These are phyloP conservation scores for Drosophila punjabiensis DNA, from an alignment of 1,140 invertebrate species.

Conservation along the genomic window DNA sequence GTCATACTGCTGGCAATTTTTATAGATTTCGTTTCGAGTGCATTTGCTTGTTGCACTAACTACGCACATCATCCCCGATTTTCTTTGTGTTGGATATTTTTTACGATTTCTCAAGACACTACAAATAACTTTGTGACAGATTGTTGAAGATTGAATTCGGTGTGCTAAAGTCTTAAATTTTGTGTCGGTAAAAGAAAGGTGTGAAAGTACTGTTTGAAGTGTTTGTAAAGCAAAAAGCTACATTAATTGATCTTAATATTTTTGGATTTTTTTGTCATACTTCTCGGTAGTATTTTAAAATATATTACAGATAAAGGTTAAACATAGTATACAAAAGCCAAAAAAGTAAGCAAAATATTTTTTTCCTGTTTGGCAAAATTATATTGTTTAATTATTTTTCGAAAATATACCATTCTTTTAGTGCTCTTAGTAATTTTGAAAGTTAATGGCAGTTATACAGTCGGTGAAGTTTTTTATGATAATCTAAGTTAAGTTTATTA, in stretches of 20 bases:
- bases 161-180: neutral
- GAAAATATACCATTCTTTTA: neutral
- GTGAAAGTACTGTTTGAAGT: neutral
- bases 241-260: neutral
- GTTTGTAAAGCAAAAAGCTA: neutral
- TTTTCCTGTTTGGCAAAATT: neutral
- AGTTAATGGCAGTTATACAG: neutral
- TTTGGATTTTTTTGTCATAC: neutral
- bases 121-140: conserved; percentile 44
- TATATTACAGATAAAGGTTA: neutral
- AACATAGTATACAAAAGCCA: neutral
- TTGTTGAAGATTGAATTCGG: conserved; percentile 44
- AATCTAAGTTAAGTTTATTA: neutral
- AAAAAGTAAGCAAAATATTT: neutral
- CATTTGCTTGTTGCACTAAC: conserved; percentile 79
- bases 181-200: neutral
- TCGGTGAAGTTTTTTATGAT: neutral
- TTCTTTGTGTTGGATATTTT: conserved; percentile 55
- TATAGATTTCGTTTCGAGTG: conserved; percentile 67
- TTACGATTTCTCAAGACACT: conserved; percentile 62
- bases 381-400: neutral
- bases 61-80: conserved; percentile 40
- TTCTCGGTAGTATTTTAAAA: no score
- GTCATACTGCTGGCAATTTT: conserved; percentile 47
- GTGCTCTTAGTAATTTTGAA: neutral